Base-by-base conservation (phyloP, 2,113 vertebrate species). In the Dinomys branickii region DNA sequence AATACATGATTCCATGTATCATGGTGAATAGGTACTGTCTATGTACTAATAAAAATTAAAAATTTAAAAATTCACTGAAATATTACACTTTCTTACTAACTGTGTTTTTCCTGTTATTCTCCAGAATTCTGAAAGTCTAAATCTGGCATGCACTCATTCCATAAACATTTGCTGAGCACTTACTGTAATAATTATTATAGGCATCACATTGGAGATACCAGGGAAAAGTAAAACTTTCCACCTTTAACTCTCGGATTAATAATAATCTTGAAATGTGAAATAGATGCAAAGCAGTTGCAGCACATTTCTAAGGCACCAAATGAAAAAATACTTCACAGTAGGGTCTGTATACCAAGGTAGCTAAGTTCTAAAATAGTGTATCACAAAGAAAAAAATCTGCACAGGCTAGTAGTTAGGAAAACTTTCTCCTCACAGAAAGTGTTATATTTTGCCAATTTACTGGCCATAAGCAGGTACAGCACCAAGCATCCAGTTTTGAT, bases 401-500 rank as follows among this genome's bases (percentile, higher is more conserved):
- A 59, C 85, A 94, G 20, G 73, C n/a, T 69, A 58, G 71, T 67
- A 52, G 87, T 80, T 86, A 80, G 58, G 22, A 52, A n/a, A 94
- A 83, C 52, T 85, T 92, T 80, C 47, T 97, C 56, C 84, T 96
- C 80, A 87, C 67, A 90, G 93, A 91, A 94, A 87, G 85, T 61
- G 59, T 58, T 90, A 6, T 41, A 12, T 90, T 96, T 93, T 90
- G 20, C 54, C n/a, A 92, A 80, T 11, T 52, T 93, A 92, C 83
- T 90, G 19, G 4, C 5, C n/a, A 61, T 91, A 85, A 97, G 81
- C 89, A 90, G 20, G 91, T 67, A 85, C 84, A 0, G 19, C 81
- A 88, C 54, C 73, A 14, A 94, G 59, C 50, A 80, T 97, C 35
- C 86, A 67, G 28, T 96, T 98, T 94, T 95, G 71, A 89, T 94